Percentiles rank a stretch among this genome's conserved stretches.
These are phyloP conservation scores for Rhinichthys osculus DNA, from an alignment of 2,797 vertebrate species.

Conservation along the genomic window DNA sequence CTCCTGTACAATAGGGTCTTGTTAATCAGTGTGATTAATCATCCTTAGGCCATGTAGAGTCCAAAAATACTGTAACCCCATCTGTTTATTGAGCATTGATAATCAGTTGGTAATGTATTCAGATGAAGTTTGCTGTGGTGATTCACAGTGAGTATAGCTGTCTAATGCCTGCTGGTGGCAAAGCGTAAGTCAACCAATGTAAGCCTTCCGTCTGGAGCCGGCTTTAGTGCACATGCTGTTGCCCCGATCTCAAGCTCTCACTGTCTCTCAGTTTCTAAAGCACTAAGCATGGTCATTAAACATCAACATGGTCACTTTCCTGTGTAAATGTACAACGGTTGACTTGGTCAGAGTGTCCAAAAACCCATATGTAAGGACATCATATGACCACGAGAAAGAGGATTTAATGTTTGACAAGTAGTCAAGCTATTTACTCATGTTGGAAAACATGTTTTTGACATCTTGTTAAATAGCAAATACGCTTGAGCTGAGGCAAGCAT, in stretches of 20 bases:
- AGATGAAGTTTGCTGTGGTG: conserved; percentile 32
- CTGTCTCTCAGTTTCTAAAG: conserved; percentile 24
- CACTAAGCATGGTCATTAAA: conserved; percentile 15
- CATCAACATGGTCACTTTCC: conserved; percentile 20
- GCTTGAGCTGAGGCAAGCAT: conserved; percentile 4
- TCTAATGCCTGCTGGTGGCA: conserved; percentile 49
- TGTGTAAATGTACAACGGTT: conserved; percentile 22
- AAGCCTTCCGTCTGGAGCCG: conserved; percentile 36
- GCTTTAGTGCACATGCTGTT: conserved; percentile 41
- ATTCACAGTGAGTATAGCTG: conserved; percentile 29
- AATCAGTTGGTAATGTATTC: conserved; percentile 19
- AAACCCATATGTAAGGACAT: conserved; percentile 1
- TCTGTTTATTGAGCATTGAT: conserved; percentile 20
- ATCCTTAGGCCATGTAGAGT: not conserved
- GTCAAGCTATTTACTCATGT: not conserved
- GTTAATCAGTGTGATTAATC: conserved; percentile 16
- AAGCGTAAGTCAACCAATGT: conserved; percentile 29
- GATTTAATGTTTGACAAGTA: conserved; percentile 15
- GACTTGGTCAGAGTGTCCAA: conserved; percentile 19
- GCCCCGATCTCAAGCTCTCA: conserved; percentile 25
- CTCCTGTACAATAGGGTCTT: not conserved
- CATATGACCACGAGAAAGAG: not conserved
- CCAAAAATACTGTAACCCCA: conserved; percentile 5
- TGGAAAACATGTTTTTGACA: conserved; percentile 12
- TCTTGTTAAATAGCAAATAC: not conserved